Evolutionary conservation across 2,888 invertebrate genomes (phyloP).

Genomic region (Cheilosia pagana): DNA sequence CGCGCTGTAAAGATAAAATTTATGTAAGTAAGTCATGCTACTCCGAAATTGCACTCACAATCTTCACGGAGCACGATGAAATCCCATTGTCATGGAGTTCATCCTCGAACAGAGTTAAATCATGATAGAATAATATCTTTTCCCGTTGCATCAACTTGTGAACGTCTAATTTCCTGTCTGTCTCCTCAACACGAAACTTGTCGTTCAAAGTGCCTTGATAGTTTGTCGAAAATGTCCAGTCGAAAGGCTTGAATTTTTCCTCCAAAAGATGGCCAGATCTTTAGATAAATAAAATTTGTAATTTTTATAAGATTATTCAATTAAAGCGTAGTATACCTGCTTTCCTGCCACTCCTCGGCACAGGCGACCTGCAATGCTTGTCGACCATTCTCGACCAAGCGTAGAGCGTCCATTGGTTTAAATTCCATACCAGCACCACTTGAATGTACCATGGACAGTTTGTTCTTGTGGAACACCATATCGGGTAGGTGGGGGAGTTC

Average conservation of each 20-base stretch:
- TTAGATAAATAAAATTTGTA: neutral
- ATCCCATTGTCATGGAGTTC: constrained; percentile 99
- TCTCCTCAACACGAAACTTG: constrained; percentile 85
- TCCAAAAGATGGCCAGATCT: constrained; percentile 88
- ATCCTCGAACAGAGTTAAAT: constrained; percentile 97
- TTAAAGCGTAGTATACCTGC: constrained; percentile 86
- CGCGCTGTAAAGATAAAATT: constrained; percentile 89
- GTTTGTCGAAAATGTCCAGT: constrained; percentile 98
- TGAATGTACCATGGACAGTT: constrained; percentile 88
- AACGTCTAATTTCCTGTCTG: constrained; percentile 92
- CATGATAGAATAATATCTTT: constrained; percentile 96
- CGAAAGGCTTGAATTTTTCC: constrained; percentile 94
- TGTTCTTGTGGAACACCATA: constrained; percentile 98
- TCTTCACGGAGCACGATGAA: constrained; percentile 94
- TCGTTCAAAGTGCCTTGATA: constrained; percentile 92
- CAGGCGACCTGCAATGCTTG: constrained; percentile 93
- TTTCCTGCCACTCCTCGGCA: constrained; percentile 95
- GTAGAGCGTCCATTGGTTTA: constrained; percentile 95
- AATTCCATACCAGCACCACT: constrained; percentile 90
- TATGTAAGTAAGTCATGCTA: constrained; percentile 7
- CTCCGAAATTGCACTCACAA: constrained; percentile 87
- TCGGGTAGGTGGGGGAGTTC: constrained; percentile 97
- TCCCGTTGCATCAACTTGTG: constrained; percentile 95
- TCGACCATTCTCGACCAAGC: constrained; percentile 89
- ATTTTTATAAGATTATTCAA: neutral